These are phyloP conservation scores for Masticophis lateralis DNA, from an alignment of 2,797 vertebrate species.

Conservation along the genomic window DNA sequence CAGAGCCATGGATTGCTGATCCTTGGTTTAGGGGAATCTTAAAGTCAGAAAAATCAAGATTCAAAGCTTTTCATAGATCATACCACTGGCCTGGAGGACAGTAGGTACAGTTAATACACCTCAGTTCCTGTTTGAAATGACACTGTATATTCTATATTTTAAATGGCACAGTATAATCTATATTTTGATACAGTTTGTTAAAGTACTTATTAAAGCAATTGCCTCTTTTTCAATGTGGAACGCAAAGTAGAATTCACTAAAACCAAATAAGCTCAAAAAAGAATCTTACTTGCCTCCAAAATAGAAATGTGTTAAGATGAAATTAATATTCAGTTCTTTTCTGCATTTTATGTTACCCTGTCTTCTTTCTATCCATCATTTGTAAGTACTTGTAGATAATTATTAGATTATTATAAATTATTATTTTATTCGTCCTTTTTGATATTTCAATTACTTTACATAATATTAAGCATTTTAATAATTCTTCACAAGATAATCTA, in stretches of 20 bases:
- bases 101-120: neutral
- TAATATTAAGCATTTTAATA: conserved; percentile 24
- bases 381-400: conserved; percentile 6
- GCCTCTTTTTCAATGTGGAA: neutral
- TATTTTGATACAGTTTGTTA: neutral
- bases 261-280: neutral
- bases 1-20: no score
- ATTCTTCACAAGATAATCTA: conserved; percentile 18
- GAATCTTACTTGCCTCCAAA: neutral
- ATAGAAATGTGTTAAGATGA: neutral
- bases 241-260: neutral
- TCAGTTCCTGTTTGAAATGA: neutral
- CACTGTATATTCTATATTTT: neutral
- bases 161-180: neutral
- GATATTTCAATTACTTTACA: conserved; percentile 3
- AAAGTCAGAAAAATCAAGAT: neutral
- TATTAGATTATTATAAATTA: neutral
- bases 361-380: neutral
- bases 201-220: neutral
- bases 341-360: neutral
- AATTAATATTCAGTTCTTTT: neutral
- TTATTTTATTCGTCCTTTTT: neutral
- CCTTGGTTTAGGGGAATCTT: neutral
- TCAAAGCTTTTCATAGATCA: neutral
- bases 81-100: neutral